Base-by-base conservation (phyloP, 1,140 invertebrate species). In the Metopolophium dirhodum region DNA sequence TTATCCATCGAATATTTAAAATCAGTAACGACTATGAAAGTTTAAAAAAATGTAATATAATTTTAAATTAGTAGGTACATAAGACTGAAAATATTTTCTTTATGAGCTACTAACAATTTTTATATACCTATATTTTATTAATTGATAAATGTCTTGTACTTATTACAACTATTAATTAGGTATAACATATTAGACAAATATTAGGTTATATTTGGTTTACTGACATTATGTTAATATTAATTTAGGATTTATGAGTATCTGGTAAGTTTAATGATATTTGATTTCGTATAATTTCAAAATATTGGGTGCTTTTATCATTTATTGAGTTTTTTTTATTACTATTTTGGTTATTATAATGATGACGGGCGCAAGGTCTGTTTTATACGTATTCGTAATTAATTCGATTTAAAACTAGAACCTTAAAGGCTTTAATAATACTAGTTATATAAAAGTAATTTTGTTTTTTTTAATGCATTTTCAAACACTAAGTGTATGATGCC, bases 371-470 rank as follows among this genome's bases (percentile, higher is more conserved):
- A n/a, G 49, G 14, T 11, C 61, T 11, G 30, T 30, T 68, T 30
- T 68, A n/a, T n/a, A 68, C 30, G 30, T 61, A n/a, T 68, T 9
- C 7, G 7, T 61, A 30, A 68, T 6, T 68, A 68, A 18, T 68
- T 18, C 61, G 30, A 68, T 14, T 68, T n/a, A n/a, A n/a, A 68
- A 68, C 30, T n/a, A 18, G 11, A 68, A 68, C 6, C 22, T 6
- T 26, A 57, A 51, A 51, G 14, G 20, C 54, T n/a, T 68, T n/a
- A 68, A 61, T 90, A 57, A 77, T 77, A 37, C n/a, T 83, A 83
- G 20, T 23, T 61, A 90, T 61, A 90, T 90, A 23, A 51, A 41
- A 47, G 6, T 83, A 91, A 91, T n/a, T 91, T 82, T 3, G 49
- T 61, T 61, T 41, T 49, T 89, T 26, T 35, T 2, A 90, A 90